Conservation (phyloP, 1,140 invertebrate genomes). For the Drosophila cardini region DNA sequence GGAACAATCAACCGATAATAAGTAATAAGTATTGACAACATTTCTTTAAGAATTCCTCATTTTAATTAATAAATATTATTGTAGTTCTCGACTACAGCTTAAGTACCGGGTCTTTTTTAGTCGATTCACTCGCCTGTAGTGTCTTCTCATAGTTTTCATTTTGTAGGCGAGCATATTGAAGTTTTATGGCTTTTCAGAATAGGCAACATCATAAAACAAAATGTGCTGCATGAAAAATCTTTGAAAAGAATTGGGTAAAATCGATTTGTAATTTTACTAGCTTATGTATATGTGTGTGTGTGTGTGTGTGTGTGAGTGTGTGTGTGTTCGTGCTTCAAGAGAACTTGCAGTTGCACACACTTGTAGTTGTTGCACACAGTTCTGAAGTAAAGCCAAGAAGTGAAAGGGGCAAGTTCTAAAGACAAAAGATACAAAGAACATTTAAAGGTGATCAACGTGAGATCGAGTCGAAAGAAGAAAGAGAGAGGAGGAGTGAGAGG, state of each 20-base stretch:
- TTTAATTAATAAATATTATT: too few relatives aligned
- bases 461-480: neutral
- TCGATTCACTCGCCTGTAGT: too few relatives aligned
- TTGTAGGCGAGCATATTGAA: conserved; percentile 43
- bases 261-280: conserved; percentile 78
- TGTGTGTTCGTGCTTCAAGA: conserved; percentile 42
- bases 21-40: too few relatives aligned
- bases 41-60: too few relatives aligned
- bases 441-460: conserved; percentile 17
- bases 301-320: too few relatives aligned
- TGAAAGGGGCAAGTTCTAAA: conserved; percentile 4
- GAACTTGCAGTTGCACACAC: conserved; percentile 25
- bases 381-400: neutral
- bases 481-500: neutral
- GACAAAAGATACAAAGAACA: conserved; percentile 4
- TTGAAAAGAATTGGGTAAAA: conserved; percentile 67
- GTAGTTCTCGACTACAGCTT: too few relatives aligned
- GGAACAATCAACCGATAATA: too few relatives aligned
- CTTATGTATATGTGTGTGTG: neutral
- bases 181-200: conserved; percentile 63
- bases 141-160: neutral
- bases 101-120: too few relatives aligned
- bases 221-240: conserved; percentile 66
- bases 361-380: neutral
- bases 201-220: conserved; percentile 67